Percentiles rank a stretch among this genome's conserved stretches.
These are phyloP conservation scores for Notodonta dromedarius DNA, from an alignment of 2,888 invertebrate species.

Conservation along the genomic window DNA sequence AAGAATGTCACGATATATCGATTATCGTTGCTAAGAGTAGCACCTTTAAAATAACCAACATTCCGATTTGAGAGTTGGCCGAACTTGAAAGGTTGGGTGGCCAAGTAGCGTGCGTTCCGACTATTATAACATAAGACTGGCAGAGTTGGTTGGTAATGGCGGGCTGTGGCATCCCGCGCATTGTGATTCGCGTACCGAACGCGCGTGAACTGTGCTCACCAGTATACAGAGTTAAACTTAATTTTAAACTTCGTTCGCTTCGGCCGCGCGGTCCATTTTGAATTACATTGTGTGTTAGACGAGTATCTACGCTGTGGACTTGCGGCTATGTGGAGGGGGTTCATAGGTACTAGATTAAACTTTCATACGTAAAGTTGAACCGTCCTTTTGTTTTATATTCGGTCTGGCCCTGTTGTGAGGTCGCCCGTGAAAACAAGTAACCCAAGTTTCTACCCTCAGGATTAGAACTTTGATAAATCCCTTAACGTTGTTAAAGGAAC, in stretches of 20 bases:
- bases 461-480: slow-evolving; percentile 10
- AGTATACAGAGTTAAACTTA: slow-evolving; percentile 23
- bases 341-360: slow-evolving; percentile 8
- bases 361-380: slow-evolving; percentile 12
- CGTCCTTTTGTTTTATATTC: slow-evolving; percentile 8
- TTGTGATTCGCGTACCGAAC: slow-evolving; percentile 20
- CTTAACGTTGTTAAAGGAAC: slow-evolving; percentile 1
- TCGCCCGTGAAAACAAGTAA: slow-evolving; percentile 5
- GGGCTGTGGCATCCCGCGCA: slow-evolving; percentile 13
- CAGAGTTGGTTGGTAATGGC: slow-evolving; percentile 10
- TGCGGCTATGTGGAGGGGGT: slow-evolving; percentile 1
- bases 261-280: slow-evolving; percentile 9
- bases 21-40: no score
- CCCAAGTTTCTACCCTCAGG: slow-evolving; percentile 5
- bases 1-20: no score
- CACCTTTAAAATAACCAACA: no score
- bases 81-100: slow-evolving; percentile 1
- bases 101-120: neutral
- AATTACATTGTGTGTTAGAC: slow-evolving; percentile 10
- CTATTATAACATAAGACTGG: neutral
- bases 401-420: slow-evolving; percentile 4
- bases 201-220: slow-evolving; percentile 11
- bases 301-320: neutral
- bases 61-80: neutral
- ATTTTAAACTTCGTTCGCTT: slow-evolving; percentile 23